Evolutionary conservation across 37 sponge, comb jelly and placozoan genomes (phyloP).

Genomic region (Theonella swinhoei): DNA sequence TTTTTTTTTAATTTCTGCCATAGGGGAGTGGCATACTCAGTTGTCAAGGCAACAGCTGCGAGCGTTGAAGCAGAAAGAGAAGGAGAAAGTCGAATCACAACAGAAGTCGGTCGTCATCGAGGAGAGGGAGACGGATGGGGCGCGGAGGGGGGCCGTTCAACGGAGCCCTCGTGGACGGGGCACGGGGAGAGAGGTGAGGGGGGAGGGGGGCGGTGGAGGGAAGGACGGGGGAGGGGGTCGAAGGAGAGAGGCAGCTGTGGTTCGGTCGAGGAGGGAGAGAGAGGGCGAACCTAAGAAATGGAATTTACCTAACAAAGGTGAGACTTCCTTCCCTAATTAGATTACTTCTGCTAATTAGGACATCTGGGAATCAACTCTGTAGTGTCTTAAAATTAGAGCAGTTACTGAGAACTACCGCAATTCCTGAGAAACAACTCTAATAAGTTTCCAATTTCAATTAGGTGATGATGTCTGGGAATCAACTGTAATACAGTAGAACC

Average conservation of each 20-base stretch:
- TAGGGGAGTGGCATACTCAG: slow-evolving; percentile 56
- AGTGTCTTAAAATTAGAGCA: no score
- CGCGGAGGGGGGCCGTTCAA: not conserved
- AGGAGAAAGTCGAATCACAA: not conserved
- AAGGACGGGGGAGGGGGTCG: slow-evolving; percentile 11
- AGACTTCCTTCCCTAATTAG: not conserved
- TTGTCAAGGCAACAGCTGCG: slow-evolving; percentile 49
- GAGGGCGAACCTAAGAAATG: not conserved
- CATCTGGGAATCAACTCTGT: no score
- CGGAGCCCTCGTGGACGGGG: not conserved
- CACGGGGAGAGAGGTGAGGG: not conserved
- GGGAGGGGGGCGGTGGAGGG: slow-evolving; percentile 4
- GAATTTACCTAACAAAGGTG: not conserved
- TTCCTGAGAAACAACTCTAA: no score
- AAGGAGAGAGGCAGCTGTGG: not conserved
- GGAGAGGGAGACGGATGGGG: not conserved
- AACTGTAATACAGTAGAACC: no score
- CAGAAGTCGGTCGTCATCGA: not conserved
- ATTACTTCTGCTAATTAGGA: not conserved
- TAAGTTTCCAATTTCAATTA: no score
- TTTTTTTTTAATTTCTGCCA: not conserved
- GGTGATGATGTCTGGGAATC: no score
- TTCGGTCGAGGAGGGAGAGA: slow-evolving; percentile 24
- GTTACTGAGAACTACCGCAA: no score
- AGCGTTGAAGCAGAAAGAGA: slow-evolving; percentile 10